phyloP scores from a whole-genome alignment of 2,888 invertebrate genomes.

The Acanthosepion pharaonis region DNA sequence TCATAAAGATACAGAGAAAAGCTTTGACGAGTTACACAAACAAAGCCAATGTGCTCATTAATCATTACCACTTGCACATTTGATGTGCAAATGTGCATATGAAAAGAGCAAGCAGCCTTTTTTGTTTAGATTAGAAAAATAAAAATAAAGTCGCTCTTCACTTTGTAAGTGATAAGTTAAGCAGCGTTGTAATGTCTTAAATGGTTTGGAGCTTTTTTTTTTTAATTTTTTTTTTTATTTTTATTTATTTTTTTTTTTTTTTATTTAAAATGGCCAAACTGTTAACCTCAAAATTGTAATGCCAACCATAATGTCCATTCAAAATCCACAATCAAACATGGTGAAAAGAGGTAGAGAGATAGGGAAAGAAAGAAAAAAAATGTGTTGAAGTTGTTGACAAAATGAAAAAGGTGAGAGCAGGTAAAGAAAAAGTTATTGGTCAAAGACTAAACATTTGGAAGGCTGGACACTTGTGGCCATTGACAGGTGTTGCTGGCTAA shows the following conservation, averaged over 20 bases:
- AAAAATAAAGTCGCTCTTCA: not conserved
- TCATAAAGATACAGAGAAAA: not conserved
- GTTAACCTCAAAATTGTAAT: not conserved
- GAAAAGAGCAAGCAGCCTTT: not conserved
- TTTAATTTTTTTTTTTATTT: not conserved
- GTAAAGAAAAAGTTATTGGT: not conserved
- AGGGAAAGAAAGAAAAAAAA: slow-evolving; percentile 34
- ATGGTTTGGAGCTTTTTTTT: not conserved
- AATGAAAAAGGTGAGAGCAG: not conserved
- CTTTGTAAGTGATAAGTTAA: not conserved
- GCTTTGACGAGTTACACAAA: not conserved
- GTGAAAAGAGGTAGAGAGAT: not conserved
- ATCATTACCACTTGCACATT: not conserved
- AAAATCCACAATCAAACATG: slow-evolving; percentile 35
- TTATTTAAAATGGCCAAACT: not conserved
- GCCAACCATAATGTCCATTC: slow-evolving; percentile 39
- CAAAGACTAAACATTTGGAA: not conserved
- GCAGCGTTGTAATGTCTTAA: not conserved
- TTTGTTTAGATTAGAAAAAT: not conserved
- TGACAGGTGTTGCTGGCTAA: not conserved
- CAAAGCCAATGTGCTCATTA: not conserved
- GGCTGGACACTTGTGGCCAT: slow-evolving; percentile 42
- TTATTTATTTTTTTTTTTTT: too few relatives aligned
- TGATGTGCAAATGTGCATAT: not conserved
- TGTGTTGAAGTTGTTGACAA: slow-evolving; percentile 36